A percentile compares a stretch with the other conserved stretches of the same genome.
These are phyloP conservation scores for Adelphocoris suturalis DNA, from an alignment of 2,888 invertebrate species.

Conservation along the genomic window DNA sequence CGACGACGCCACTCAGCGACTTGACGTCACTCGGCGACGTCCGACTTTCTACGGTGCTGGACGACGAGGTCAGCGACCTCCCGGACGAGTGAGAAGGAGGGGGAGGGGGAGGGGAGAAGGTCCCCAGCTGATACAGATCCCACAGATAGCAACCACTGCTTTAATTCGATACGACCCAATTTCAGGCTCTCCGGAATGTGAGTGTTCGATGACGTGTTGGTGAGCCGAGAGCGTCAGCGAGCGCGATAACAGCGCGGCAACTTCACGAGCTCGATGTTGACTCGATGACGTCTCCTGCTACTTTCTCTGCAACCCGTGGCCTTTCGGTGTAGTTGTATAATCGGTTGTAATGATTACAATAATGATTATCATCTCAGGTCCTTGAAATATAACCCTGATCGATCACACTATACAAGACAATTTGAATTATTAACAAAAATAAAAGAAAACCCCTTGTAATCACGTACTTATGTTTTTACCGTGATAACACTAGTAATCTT, in stretches of 20 bases:
- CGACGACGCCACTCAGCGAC: background rate
- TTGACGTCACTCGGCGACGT: background rate
- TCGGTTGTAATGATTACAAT: too few relatives aligned
- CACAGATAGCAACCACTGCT: slow-evolving; percentile 52
- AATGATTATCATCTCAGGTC: too few relatives aligned
- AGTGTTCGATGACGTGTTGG: background rate
- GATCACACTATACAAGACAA: too few relatives aligned
- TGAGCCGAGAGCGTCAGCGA: background rate
- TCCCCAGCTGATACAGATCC: slow-evolving; percentile 41
- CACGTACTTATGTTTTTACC: too few relatives aligned
- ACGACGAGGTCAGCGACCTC: slow-evolving; percentile 11
- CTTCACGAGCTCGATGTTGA: too few relatives aligned
- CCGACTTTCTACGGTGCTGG: slow-evolving; percentile 25
- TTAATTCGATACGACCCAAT: slow-evolving; percentile 58
- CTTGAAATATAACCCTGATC: too few relatives aligned
- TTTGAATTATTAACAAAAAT: too few relatives aligned
- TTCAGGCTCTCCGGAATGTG: background rate
- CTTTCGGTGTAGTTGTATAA: too few relatives aligned
- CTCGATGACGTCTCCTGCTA: too few relatives aligned
- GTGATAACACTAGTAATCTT: too few relatives aligned
- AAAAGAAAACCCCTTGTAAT: too few relatives aligned
- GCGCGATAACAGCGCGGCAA: background rate
- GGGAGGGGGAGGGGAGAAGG: background rate
- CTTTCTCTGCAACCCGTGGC: too few relatives aligned
- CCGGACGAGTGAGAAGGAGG: background rate